A percentile compares a stretch with the other conserved stretches of the same genome.
phyloP scores from a whole-genome alignment of 2,888 invertebrate genomes.

The Coelogynopora nodosa region DNA sequence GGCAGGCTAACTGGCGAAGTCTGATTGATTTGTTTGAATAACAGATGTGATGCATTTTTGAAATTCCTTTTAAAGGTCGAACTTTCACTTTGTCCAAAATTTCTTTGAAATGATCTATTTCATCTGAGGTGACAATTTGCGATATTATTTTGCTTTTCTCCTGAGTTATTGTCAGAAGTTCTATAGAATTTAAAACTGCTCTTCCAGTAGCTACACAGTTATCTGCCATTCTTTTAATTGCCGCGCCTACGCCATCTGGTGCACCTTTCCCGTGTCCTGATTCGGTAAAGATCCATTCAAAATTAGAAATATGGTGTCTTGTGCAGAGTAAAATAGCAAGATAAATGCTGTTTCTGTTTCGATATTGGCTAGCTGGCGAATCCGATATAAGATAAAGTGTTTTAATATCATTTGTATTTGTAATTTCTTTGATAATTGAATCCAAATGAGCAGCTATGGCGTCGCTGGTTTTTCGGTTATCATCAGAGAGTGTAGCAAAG shows the following conservation, averaged over 20 bases:
- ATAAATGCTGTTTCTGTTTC: background rate
- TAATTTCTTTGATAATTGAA: background rate
- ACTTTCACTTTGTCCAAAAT: slow-evolving; percentile 16
- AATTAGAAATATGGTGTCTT: slow-evolving; percentile 26
- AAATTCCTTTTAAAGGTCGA: slow-evolving; percentile 14
- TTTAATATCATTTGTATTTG: background rate
- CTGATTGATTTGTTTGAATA: slow-evolving; percentile 23
- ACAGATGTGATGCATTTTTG: slow-evolving; percentile 5
- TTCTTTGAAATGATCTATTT: background rate
- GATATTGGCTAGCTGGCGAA: too few species aligned
- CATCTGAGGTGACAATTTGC: background rate
- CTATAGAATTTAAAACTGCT: background rate
- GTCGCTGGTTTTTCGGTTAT: background rate
- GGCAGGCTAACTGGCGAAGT: slow-evolving; percentile 31
- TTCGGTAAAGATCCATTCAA: slow-evolving; percentile 25
- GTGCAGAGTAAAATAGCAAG: background rate
- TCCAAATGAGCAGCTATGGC: background rate
- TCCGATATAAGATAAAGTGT: background rate
- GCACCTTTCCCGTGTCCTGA: slow-evolving; percentile 11
- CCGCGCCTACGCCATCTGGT: slow-evolving; percentile 16
- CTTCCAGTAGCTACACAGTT: background rate
- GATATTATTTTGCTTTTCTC: slow-evolving; percentile 15
- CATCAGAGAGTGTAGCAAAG: slow-evolving; percentile 20
- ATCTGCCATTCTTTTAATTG: background rate
- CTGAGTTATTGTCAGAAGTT: slow-evolving; percentile 12